Evolutionary conservation across 2,113 vertebrate species (phyloP).

Genomic region (Podarcis cretensis): DNA sequence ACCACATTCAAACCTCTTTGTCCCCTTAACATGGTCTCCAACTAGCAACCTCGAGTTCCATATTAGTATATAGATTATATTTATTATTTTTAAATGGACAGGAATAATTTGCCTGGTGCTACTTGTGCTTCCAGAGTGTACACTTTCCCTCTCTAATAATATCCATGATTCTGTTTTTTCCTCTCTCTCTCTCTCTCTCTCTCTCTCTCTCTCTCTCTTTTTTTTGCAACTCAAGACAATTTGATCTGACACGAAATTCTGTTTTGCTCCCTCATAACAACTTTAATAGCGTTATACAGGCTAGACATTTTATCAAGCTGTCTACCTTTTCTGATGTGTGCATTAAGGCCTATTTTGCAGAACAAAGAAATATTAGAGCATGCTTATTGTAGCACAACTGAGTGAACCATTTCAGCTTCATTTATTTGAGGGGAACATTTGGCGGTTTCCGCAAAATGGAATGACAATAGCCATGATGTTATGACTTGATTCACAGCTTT

Average conservation of each 20-base stretch:
- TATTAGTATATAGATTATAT: not conserved
- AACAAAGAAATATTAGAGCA: constrained; percentile 15
- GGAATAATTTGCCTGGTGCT: not conserved
- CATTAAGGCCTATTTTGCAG: constrained; percentile 1
- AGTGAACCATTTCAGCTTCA: constrained; percentile 12
- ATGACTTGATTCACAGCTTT: not conserved
- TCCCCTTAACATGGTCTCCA: not conserved
- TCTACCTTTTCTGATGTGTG: not conserved
- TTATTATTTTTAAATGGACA: constrained; percentile 2
- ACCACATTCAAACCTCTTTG: not conserved
- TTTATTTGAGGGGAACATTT: constrained; percentile 20
- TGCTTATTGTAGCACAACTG: not conserved
- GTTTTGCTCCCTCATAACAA: constrained; percentile 36
- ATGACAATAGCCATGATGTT: not conserved
- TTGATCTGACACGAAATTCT: constrained; percentile 38
- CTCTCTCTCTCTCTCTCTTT: too few relatives aligned
- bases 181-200: too few relatives aligned
- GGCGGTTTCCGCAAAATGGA: constrained; percentile 11
- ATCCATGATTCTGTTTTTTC: not conserved
- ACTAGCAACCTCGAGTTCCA: not conserved
- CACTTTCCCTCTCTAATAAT: not conserved
- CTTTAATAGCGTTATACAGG: constrained; percentile 31
- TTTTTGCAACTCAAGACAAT: constrained; percentile 8
- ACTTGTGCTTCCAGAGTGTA: not conserved
- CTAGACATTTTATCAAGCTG: constrained; percentile 16